These are phyloP conservation scores for Aurelia coerulea DNA, from an alignment of 30 jellyfish, hydroid and myxozoan genomes.

Conservation along the genomic window DNA sequence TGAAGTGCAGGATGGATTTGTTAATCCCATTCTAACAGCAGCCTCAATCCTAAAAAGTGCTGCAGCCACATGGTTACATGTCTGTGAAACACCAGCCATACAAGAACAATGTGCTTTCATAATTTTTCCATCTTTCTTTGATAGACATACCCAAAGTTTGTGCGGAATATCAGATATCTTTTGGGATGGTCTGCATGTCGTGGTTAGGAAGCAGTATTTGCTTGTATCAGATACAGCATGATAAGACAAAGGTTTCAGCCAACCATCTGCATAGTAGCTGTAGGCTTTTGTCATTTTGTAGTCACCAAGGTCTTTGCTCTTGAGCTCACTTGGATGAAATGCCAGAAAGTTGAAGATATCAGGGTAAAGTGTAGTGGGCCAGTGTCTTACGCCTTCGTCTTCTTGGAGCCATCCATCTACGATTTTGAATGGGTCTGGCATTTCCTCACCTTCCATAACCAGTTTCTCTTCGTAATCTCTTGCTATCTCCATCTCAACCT, in stretches of 20 bases:
- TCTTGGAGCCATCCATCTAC: constrained; percentile 30
- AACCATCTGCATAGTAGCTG: constrained; percentile 30
- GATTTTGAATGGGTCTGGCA: constrained; percentile 53
- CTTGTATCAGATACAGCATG: constrained; percentile 6
- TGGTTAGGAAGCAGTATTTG: background rate
- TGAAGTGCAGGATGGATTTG: constrained; percentile 56
- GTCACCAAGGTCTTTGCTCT: constrained; percentile 23
- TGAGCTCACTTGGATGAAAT: constrained; percentile 30
- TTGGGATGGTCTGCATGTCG: constrained; percentile 28
- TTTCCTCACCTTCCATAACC: background rate
- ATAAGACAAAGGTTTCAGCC: background rate
- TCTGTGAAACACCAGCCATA: constrained; percentile 42
- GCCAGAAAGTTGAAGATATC: constrained; percentile 28
- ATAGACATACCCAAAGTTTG: constrained; percentile 31
- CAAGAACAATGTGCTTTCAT: constrained; percentile 33
- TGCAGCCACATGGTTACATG: constrained; percentile 26
- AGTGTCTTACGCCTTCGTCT: background rate
- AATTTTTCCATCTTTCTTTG: constrained; percentile 1
- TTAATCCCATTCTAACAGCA: constrained; percentile 31
- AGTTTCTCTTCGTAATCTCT: constrained; percentile 41
- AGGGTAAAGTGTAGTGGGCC: constrained; percentile 59
- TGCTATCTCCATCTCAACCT: constrained; percentile 17
- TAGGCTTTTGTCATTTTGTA: constrained; percentile 18
- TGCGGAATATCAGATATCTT: constrained; percentile 4
- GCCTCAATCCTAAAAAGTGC: constrained; percentile 39